A percentile compares a stretch with the other conserved stretches of the same genome.
Evolutionary conservation across 2,113 vertebrate species (phyloP).

Genomic region (Hirundichthys speculiger): DNA sequence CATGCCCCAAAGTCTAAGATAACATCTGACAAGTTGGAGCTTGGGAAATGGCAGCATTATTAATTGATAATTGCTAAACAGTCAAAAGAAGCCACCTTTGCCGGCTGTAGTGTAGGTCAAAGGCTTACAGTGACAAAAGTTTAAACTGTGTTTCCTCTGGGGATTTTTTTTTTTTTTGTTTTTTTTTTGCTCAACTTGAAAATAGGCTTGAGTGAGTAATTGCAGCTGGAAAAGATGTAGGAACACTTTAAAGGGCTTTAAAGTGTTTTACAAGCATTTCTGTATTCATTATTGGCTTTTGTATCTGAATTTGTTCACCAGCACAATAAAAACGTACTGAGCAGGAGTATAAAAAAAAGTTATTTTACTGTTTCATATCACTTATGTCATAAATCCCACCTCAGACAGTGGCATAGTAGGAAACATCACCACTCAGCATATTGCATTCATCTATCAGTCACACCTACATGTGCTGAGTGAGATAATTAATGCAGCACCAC

Average conservation of each 20-base stretch:
- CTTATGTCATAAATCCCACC: neutral
- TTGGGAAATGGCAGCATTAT: too few relatives aligned
- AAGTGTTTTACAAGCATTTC: slow-evolving; percentile 10
- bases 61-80: too few relatives aligned
- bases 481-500: slow-evolving; percentile 3
- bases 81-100: too few relatives aligned
- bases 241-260: slow-evolving; percentile 11
- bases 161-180: neutral
- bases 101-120: too few relatives aligned
- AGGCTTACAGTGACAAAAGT: too few relatives aligned
- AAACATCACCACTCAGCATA: neutral
- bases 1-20: too few relatives aligned
- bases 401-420: neutral
- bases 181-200: neutral
- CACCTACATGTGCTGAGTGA: neutral
- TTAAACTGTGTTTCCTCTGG: neutral
- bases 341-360: neutral
- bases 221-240: slow-evolving; percentile 7
- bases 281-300: neutral
- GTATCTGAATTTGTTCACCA: neutral
- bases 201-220: neutral
- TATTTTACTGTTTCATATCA: too few relatives aligned
- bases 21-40: too few relatives aligned
- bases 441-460: slow-evolving; percentile 16
- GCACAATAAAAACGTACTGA: neutral